These are phyloP conservation scores for Temnopleurus reevesii DNA, from an alignment of 53 echinoderm and acorn worm species.

Conservation along the genomic window DNA sequence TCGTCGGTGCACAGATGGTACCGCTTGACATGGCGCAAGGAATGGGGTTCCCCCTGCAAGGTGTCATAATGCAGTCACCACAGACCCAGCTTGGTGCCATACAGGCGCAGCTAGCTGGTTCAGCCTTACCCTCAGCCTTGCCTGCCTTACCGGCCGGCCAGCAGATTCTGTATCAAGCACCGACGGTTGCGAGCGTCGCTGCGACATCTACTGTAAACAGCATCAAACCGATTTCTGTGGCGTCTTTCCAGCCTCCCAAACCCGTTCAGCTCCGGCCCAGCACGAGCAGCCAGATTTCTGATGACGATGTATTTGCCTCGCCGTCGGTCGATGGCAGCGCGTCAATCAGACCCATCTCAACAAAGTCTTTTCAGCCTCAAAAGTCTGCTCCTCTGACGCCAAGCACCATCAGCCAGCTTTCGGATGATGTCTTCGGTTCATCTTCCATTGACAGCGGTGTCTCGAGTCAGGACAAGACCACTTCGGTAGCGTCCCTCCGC, in stretches of 20 bases:
- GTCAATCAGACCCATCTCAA: too few relatives aligned
- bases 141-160: not conserved
- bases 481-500: not conserved
- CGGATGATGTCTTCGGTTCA: conserved; percentile 33
- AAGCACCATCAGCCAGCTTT: conserved; percentile 19
- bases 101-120: not conserved
- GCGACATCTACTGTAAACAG: not conserved
- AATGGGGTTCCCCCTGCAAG: conserved; percentile 47
- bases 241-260: not conserved
- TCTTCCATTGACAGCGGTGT: not conserved
- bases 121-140: not conserved
- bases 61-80: conserved; percentile 39
- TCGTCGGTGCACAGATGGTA: conserved; percentile 57
- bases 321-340: not conserved
- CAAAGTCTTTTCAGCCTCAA: too few relatives aligned
- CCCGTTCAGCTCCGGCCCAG: not conserved
- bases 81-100: not conserved
- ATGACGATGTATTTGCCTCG: conserved; percentile 35
- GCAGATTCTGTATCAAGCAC: conserved; percentile 23
- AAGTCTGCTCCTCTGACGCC: too few relatives aligned
- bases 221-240: not conserved
- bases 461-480: not conserved
- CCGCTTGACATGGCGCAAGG: conserved; percentile 41
- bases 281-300: conserved; percentile 20
- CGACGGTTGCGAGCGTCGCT: not conserved